Percentiles rank a stretch among this genome's conserved stretches.
Conservation (phyloP, 2,888 invertebrate species). For the Lamellibrachia columna region DNA sequence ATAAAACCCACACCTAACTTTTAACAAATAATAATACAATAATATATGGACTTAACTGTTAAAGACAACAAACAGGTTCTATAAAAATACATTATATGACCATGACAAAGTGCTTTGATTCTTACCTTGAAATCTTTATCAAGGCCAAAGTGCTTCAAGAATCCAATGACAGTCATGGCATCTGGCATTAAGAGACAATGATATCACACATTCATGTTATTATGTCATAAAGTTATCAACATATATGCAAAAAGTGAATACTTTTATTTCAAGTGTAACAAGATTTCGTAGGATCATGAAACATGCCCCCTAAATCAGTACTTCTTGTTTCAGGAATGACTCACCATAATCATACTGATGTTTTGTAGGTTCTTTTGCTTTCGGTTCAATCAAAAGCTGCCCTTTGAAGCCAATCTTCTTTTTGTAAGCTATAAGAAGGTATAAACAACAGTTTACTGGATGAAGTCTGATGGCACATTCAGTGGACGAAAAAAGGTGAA, state of each 20-base stretch:
- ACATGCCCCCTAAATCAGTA: neutral
- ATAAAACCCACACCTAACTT: neutral
- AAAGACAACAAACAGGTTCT: neutral
- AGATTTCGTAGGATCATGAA: neutral
- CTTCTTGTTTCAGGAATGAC: constrained; percentile 19
- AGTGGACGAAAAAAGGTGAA: neutral
- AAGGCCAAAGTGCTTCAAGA: constrained; percentile 72
- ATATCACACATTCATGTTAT: neutral
- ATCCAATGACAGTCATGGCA: constrained; percentile 73
- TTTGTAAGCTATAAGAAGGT: constrained; percentile 69
- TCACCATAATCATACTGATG: constrained; percentile 72
- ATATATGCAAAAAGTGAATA: neutral
- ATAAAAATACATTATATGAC: neutral
- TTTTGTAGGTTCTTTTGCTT: constrained; percentile 69
- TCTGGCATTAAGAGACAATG: constrained; percentile 60
- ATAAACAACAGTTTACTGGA: neutral
- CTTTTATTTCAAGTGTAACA: neutral
- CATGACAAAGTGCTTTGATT: neutral
- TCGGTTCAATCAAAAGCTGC: constrained; percentile 71
- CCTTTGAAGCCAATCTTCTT: constrained; percentile 74
- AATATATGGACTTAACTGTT: neutral
- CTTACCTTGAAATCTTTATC: constrained; percentile 72
- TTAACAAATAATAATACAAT: constrained; percentile 5
- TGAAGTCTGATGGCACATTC: too few relatives aligned
- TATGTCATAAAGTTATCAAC: too few relatives aligned